These are phyloP conservation scores for Eonycteris spelaea DNA, from an alignment of 2,113 vertebrate genomes.

Conservation along the genomic window DNA sequence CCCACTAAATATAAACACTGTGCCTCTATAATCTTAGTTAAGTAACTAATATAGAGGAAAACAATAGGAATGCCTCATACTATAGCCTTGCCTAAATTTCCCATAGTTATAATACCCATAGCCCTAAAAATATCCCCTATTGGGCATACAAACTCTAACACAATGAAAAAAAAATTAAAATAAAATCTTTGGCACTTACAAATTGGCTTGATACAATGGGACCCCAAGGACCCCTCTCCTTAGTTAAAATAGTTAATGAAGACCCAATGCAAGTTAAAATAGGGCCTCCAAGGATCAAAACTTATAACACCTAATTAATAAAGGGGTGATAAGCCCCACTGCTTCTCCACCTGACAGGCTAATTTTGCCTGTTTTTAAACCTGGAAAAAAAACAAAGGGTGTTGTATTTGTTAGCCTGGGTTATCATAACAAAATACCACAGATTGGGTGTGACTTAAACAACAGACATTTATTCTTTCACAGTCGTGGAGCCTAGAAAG, in stretches of 20 bases:
- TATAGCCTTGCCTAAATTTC: neutral
- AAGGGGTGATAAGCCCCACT: neutral
- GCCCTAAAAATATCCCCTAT: neutral
- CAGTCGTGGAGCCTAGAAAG: neutral
- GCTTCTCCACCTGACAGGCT: neutral
- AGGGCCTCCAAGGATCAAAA: neutral
- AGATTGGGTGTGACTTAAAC: neutral
- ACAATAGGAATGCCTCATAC: neutral
- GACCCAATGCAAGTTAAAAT: neutral
- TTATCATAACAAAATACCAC: neutral
- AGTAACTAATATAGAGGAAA: neutral
- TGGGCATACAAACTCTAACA: neutral
- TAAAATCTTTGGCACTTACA: neutral
- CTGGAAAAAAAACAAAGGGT: neutral
- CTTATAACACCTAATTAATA: neutral
- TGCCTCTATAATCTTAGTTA: neutral
- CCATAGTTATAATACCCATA: neutral
- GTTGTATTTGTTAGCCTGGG: neutral
- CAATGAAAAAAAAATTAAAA: neutral
- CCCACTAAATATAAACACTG: neutral
- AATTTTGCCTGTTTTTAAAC: neutral
- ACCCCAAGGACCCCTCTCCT: neutral
- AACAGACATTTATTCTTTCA: neutral
- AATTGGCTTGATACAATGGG: neutral
- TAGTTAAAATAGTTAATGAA: neutral